These are phyloP conservation scores for Tamias sibiricus DNA, from an alignment of 2,113 vertebrate species.

Conservation along the genomic window DNA sequence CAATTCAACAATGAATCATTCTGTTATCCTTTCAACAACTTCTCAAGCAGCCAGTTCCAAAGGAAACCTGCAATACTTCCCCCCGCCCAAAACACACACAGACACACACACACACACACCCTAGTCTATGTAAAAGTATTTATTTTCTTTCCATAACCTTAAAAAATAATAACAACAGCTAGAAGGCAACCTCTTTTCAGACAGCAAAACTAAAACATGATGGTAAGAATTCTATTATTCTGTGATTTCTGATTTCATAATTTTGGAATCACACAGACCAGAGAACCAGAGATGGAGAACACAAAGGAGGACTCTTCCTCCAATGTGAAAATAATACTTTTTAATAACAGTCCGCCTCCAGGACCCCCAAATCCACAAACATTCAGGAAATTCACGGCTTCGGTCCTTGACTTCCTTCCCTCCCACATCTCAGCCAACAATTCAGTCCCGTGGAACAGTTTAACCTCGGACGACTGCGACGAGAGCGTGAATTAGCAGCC, in stretches of 20 bases:
- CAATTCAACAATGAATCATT: conserved; percentile 87
- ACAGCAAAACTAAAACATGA: not conserved
- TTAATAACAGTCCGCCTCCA: not conserved
- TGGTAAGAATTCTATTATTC: not conserved
- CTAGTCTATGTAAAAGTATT: conserved; percentile 37
- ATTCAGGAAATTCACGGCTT: conserved; percentile 16
- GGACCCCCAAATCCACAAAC: conserved; percentile 30
- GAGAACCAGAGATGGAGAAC: not conserved
- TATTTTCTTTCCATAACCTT: conserved; percentile 55
- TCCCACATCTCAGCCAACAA: not conserved
- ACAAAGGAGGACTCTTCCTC: conserved; percentile 61
- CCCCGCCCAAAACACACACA: conserved; percentile 54
- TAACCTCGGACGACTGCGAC: not conserved
- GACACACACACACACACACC: conserved; percentile 14
- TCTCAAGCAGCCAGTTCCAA: conserved; percentile 79
- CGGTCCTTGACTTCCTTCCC: conserved; percentile 2
- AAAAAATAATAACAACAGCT: not conserved
- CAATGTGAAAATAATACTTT: conserved; percentile 38
- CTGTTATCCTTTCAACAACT: conserved; percentile 84
- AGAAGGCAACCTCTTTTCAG: not conserved
- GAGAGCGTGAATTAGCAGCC: not conserved
- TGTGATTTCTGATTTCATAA: conserved; percentile 3
- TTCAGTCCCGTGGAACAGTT: conserved; percentile 16
- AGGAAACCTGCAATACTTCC: conserved; percentile 70
- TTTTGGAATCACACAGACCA: not conserved